These are phyloP conservation scores for Carassius gibelio DNA, from an alignment of 2,113 vertebrate species.

Conservation along the genomic window DNA sequence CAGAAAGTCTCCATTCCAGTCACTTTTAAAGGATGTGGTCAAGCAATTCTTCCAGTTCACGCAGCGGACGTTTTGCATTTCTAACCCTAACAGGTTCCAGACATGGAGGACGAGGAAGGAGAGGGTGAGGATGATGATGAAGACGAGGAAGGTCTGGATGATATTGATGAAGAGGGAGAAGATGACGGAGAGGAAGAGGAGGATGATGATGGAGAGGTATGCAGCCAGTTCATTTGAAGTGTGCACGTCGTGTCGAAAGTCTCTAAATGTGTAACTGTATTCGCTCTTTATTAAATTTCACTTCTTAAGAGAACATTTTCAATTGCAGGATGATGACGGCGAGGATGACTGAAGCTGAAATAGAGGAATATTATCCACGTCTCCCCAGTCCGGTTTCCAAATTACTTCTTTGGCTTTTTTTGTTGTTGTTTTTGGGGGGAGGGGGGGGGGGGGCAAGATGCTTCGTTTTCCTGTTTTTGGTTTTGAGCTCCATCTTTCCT, in stretches of 20 bases:
- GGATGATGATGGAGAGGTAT: slow-evolving; percentile 93
- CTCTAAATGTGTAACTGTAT: too few species aligned
- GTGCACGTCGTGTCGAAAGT: too few species aligned
- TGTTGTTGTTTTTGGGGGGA: slow-evolving; percentile 74
- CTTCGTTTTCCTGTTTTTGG: slow-evolving; percentile 72
- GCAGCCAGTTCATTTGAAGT: too few species aligned
- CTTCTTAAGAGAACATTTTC: too few species aligned
- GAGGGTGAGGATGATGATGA: slow-evolving; percentile 97
- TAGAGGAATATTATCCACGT: slow-evolving; percentile 77
- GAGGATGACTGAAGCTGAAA: slow-evolving; percentile 91
- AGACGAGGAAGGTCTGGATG: slow-evolving; percentile 96
- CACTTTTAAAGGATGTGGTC: not conserved
- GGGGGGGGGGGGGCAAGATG: slow-evolving; percentile 89
- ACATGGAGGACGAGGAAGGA: slow-evolving; percentile 98
- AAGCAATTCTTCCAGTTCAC: not conserved
- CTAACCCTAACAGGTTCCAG: slow-evolving; percentile 83
- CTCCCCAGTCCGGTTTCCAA: slow-evolving; percentile 70
- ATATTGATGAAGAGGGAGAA: slow-evolving; percentile 98
- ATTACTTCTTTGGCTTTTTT: slow-evolving; percentile 62
- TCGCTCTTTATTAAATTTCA: too few species aligned
- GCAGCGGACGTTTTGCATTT: not conserved
- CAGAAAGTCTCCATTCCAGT: not conserved
- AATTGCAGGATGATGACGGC: slow-evolving; percentile 89
- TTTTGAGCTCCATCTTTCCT: slow-evolving; percentile 77
- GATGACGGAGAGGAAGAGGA: slow-evolving; percentile 96